Conservation (phyloP, 2,797 vertebrate species). For the Ispidina picta region DNA sequence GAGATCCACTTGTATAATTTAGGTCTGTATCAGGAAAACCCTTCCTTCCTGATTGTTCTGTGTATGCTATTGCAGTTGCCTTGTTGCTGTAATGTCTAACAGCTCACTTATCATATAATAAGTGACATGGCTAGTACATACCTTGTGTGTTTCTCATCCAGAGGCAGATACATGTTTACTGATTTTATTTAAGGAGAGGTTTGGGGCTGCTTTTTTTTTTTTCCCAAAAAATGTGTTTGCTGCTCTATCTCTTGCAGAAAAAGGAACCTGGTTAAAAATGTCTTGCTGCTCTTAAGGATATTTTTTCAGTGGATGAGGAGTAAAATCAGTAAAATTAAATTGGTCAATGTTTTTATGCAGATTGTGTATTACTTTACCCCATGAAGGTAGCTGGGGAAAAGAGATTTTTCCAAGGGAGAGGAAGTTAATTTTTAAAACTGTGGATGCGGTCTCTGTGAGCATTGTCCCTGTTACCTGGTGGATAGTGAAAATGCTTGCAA, state of each 20-base stretch:
- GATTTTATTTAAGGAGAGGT: neutral
- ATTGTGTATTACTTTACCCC: neutral
- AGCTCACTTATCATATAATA: neutral
- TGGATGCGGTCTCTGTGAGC: neutral
- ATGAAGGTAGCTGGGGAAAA: neutral
- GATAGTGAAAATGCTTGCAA: constrained; percentile 19
- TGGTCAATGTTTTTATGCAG: neutral
- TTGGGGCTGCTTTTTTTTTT: neutral
- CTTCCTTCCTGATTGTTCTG: neutral
- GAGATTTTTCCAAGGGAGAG: neutral
- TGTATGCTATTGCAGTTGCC: neutral
- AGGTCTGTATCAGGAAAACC: neutral
- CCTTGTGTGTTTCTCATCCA: neutral
- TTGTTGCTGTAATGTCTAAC: neutral
- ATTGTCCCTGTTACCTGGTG: neutral
- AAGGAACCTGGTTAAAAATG: neutral
- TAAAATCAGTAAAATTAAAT: neutral
- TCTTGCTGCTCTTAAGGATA: neutral
- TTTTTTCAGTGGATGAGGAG: neutral
- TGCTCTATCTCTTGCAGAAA: neutral
- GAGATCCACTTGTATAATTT: neutral
- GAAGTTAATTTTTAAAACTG: neutral
- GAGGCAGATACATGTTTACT: neutral
- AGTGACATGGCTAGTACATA: neutral
- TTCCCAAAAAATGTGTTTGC: neutral